These are phyloP conservation scores for Callocephalon fimbriatum DNA, from an alignment of 2,113 vertebrate genomes.

Conservation along the genomic window DNA sequence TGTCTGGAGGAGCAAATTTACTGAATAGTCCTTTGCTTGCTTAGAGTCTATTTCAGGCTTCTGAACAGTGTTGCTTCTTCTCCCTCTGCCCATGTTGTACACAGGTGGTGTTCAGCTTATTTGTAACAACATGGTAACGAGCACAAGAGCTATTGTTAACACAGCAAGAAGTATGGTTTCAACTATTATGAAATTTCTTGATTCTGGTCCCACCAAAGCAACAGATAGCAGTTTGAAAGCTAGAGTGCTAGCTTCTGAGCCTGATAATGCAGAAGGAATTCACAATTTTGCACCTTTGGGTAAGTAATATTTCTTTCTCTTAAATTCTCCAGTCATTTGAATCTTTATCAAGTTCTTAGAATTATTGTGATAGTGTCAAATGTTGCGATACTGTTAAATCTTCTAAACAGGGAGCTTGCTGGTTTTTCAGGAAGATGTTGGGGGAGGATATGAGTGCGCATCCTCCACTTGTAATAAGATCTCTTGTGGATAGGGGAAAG, in stretches of 20 bases:
- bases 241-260: slow-evolving; percentile 93
- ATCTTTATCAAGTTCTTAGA: background rate
- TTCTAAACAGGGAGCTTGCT: background rate
- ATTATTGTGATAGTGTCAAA: background rate
- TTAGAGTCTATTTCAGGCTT: background rate
- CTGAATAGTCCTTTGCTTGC: background rate
- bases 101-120: slow-evolving; percentile 97
- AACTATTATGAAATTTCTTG: slow-evolving; percentile 99
- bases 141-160: slow-evolving; percentile 97
- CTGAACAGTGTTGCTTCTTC: background rate
- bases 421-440: background rate
- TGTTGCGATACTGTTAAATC: background rate
- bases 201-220: slow-evolving; percentile 92
- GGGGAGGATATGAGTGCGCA: background rate
- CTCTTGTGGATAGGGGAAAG: background rate
- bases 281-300: slow-evolving; percentile 98
- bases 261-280: slow-evolving; percentile 97
- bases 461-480: background rate
- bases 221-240: slow-evolving; percentile 93
- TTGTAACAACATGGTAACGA: slow-evolving; percentile 99
- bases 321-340: background rate
- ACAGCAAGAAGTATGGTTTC: slow-evolving; percentile 99
- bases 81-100: background rate
- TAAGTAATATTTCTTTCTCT: slow-evolving; percentile 56
- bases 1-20: background rate